Percentiles rank a stretch among this genome's conserved stretches.
Evolutionary conservation across 1,140 invertebrate species (phyloP).

Genomic region (Heliconius melpomene): DNA sequence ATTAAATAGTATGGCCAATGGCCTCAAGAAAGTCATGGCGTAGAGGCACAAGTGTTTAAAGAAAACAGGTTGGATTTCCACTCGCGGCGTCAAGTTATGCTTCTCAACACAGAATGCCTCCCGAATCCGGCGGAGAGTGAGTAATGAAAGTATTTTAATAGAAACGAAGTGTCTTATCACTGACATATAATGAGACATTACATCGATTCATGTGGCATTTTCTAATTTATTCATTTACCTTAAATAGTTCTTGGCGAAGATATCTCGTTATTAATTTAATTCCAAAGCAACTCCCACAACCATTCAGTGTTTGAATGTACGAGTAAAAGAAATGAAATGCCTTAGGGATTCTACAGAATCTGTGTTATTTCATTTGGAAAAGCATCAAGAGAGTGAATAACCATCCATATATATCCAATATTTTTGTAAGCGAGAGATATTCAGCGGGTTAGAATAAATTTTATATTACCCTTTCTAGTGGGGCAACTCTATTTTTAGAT

Average conservation of each 20-base stretch:
- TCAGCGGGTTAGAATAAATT: constrained; percentile 13
- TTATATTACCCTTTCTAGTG: constrained; percentile 7
- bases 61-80: too few species aligned
- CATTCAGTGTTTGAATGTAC: not conserved
- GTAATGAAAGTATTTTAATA: too few species aligned
- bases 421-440: constrained; percentile 15
- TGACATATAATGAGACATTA: too few species aligned
- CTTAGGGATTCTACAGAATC: constrained; percentile 17
- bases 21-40: too few species aligned
- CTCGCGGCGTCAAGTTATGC: too few species aligned
- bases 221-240: constrained; percentile 7
- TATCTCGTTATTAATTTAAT: not conserved
- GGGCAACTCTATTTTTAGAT: constrained; percentile 10
- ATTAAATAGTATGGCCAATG: too few species aligned
- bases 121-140: too few species aligned
- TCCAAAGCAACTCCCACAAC: not conserved
- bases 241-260: not conserved
- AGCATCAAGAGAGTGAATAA: constrained; percentile 23
- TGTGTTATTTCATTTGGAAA: constrained; percentile 25
- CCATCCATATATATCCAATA: constrained; percentile 18
- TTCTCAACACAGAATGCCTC: too few species aligned
- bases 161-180: too few species aligned
- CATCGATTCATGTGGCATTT: not conserved
- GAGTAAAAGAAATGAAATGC: not conserved
- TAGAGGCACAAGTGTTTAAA: too few species aligned